Base-by-base conservation (phyloP, 2,797 vertebrate genomes). In the Bufotes viridis region DNA sequence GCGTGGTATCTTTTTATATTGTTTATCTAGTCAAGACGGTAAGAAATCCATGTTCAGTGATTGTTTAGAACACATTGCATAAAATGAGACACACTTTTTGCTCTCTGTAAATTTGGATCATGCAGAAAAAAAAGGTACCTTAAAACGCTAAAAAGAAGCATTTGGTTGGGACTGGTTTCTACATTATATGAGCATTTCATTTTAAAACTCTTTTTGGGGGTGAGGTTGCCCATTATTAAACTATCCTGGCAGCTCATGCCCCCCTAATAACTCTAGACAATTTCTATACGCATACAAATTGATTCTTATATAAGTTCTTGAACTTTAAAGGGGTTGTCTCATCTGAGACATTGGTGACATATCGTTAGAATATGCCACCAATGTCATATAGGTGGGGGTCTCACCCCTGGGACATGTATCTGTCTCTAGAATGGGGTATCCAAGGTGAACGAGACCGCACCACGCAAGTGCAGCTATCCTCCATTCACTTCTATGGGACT, bases 21-120 rank as follows among this genome's bases (percentile, higher is more conserved):
- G 75, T 72, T 69, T 80, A 79, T 29, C 65, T 74, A 26, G 82
- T 85, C 57, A 15, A 53, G 51, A 67, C 7, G 75, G 70, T 26
- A 69, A 29, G 81, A 84, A 65, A 22, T 69, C 58, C 76, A 42
- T 83, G 70, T 79, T 60, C 49, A 67, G 29, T 14, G 53, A 78
- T 20, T 88, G 75, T 69, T 84, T 60, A 49, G 14, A 79, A 75
- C 42, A 55, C 42, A 7, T 13, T 74, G 51, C 24, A 63, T 18
- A 70, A 70, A 81, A 61, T 72, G 53, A 72, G 61, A 83, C n/a
- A 34, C 17, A 82, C 29, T 69, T 80, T 42, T 22, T 22, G 53
- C 81, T 70, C 4, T 57, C 70, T n/a, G 14, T 24, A 51, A 15
- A 84, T 74, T 20, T 65, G 24, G 24, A 84, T 60, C 22, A 42